These are phyloP conservation scores for Anthonomus grandis DNA, from an alignment of 1,140 invertebrate species.

Conservation along the genomic window DNA sequence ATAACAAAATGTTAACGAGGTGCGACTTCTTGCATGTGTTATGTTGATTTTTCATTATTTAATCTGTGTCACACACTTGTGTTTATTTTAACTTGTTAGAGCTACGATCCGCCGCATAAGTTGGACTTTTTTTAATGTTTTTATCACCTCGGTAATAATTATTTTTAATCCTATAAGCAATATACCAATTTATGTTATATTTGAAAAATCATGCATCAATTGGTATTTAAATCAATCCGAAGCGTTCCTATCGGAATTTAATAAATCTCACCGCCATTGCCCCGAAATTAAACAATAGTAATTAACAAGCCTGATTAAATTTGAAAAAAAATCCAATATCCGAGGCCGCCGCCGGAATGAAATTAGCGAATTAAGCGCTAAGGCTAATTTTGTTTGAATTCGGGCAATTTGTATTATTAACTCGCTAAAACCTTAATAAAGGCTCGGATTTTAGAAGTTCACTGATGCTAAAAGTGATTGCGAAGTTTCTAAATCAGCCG, in stretches of 20 bases:
- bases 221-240: too few species aligned
- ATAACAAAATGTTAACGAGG: conserved; percentile 17
- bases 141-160: conserved; percentile 11
- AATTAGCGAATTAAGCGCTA: conserved; percentile 14
- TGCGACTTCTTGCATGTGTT: conserved; percentile 24
- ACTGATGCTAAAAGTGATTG: conserved; percentile 15
- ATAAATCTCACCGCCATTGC: background rate
- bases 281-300: background rate
- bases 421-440: conserved; percentile 17
- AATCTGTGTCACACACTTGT: conserved; percentile 23
- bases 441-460: conserved; percentile 4
- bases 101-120: conserved; percentile 18
- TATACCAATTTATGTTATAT: too few species aligned
- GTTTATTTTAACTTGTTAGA: conserved; percentile 21
- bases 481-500: conserved; percentile 11
- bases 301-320: conserved; percentile 10
- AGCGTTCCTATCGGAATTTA: too few species aligned
- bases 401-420: conserved; percentile 21
- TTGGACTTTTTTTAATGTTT: conserved; percentile 11
- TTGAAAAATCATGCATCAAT: too few species aligned
- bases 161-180: too few species aligned
- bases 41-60: conserved; percentile 28
- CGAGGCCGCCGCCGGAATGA: conserved; percentile 8
- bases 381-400: conserved; percentile 18
- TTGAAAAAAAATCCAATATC: conserved; percentile 13